A percentile compares a stretch with the other conserved stretches of the same genome.
Conservation (phyloP, 2,113 vertebrate species). For the Tylochromis polylepis region DNA sequence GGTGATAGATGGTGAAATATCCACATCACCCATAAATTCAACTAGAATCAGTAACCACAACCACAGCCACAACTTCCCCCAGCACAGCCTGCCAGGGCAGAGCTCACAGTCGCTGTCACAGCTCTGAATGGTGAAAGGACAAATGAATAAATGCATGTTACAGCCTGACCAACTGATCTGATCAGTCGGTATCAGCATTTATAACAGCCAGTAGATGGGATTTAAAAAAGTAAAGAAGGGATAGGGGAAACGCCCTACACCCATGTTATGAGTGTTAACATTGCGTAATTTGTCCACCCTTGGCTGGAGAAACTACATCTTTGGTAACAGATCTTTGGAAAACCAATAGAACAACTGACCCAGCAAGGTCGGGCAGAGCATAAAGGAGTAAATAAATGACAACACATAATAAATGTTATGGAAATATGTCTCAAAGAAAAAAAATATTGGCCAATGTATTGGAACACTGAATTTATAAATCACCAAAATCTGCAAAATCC, state of each 20-base stretch:
- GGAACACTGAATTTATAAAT: neutral
- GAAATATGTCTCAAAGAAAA: neutral
- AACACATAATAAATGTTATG: neutral
- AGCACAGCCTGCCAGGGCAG: neutral
- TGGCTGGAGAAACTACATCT: neutral
- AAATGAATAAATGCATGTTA: neutral
- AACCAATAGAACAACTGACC: neutral
- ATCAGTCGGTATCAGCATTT: neutral
- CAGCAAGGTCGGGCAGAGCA: neutral
- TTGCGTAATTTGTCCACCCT: neutral
- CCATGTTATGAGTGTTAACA: neutral
- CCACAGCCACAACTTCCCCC: neutral
- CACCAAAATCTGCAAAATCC: neutral
- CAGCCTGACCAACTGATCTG: neutral
- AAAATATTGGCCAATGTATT: neutral
- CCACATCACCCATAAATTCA: neutral
- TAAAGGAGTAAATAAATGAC: neutral
- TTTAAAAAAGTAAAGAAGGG: neutral
- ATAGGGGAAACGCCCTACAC: neutral
- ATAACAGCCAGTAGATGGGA: neutral
- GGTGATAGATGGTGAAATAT: neutral
- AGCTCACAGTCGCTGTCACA: neutral
- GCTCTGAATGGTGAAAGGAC: neutral
- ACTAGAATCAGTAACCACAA: neutral
- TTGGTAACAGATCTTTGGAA: neutral